These are phyloP conservation scores for Lochmaea capreae DNA, from an alignment of 2,888 invertebrate genomes.

Conservation along the genomic window DNA sequence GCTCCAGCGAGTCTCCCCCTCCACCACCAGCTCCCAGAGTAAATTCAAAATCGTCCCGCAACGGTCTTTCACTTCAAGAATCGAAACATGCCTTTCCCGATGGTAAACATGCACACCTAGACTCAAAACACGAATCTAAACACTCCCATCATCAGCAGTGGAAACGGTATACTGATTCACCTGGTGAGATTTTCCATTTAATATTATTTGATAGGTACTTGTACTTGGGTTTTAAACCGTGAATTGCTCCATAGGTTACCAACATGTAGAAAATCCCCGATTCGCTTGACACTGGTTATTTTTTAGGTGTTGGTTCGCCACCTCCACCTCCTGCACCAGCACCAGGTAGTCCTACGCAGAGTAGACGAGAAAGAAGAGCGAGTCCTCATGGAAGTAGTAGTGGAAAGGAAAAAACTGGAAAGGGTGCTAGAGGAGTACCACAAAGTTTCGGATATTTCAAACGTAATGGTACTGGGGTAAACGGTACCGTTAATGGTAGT, in stretches of 20 bases:
- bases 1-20: constrained; percentile 66
- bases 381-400: constrained; percentile 51
- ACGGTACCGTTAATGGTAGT: constrained; percentile 63
- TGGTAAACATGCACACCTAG: constrained; percentile 33
- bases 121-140: constrained; percentile 41
- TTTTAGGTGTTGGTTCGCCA: constrained; percentile 70
- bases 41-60: constrained; percentile 56
- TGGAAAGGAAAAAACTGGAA: constrained; percentile 68
- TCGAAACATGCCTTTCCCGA: constrained; percentile 63
- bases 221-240: not conserved
- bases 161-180: constrained; percentile 75
- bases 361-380: constrained; percentile 63
- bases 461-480: constrained; percentile 66
- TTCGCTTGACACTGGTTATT: not conserved
- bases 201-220: not conserved
- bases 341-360: constrained; percentile 63
- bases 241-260: not conserved
- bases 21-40: constrained; percentile 62
- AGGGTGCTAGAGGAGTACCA: constrained; percentile 78
- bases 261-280: too few relatives aligned
- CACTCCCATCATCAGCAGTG: constrained; percentile 67
- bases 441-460: constrained; percentile 90
- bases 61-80: constrained; percentile 57
- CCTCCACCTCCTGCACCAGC: constrained; percentile 68
- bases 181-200: constrained; percentile 56